Evolutionary conservation across 35 echinoderm and acorn worm genomes (phyloP).

Genomic region (Holothuria glaberrima): DNA sequence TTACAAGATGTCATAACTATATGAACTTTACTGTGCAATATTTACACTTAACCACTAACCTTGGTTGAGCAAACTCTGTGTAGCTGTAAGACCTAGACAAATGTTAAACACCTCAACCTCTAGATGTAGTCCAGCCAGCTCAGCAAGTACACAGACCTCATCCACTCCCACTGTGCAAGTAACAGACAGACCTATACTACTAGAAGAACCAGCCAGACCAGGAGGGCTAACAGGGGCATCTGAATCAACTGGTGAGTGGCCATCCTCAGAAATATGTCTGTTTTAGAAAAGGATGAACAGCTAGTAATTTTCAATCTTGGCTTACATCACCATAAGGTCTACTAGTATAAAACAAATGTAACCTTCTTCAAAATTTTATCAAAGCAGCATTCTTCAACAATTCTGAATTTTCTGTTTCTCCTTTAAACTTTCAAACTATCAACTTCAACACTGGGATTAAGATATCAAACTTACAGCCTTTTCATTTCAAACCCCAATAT

Average conservation of each 20-base stretch:
- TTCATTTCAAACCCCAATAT: too few species aligned
- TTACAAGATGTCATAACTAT: too few species aligned
- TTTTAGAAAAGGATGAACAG: too few species aligned
- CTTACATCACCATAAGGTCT: too few species aligned
- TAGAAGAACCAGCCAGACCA: background rate
- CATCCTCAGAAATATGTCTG: conserved; percentile 6
- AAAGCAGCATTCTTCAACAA: background rate
- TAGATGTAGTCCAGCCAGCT: conserved; percentile 86
- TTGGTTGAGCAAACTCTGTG: conserved; percentile 64
- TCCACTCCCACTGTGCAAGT: conserved; percentile 71
- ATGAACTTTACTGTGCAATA: too few species aligned
- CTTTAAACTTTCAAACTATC: background rate
- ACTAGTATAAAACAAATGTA: too few species aligned
- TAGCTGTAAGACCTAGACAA: conserved; percentile 64
- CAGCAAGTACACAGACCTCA: conserved; percentile 76
- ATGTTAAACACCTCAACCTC: conserved; percentile 82
- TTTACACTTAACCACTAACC: conserved; percentile 60
- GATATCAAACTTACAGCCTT: too few species aligned
- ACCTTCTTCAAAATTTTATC: too few species aligned
- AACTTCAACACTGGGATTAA: too few species aligned
- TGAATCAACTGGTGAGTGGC: conserved; percentile 1
- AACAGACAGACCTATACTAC: conserved; percentile 46
- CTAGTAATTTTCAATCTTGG: too few species aligned
- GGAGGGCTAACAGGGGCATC: conserved; percentile 35
- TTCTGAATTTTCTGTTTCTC: background rate